Conservation (phyloP, 1,140 invertebrate genomes). For the Pseudomyrmex pallidus region DNA sequence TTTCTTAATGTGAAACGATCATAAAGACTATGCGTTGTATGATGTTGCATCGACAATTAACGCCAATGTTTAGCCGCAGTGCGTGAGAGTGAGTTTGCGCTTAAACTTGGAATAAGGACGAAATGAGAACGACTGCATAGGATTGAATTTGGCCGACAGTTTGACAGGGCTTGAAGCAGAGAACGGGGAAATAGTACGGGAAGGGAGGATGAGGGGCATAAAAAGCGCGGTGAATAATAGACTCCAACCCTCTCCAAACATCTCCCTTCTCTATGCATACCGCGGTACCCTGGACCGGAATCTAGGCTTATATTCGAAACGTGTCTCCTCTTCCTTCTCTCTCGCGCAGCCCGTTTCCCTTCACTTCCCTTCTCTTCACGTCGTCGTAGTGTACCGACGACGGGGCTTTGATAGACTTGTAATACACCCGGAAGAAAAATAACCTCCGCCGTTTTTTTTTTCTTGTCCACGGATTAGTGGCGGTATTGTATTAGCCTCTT, state of each 20-base stretch:
- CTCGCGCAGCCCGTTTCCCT: constrained; percentile 27
- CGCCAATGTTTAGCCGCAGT: constrained; percentile 46
- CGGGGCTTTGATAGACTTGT: constrained; percentile 72
- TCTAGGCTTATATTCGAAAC: constrained; percentile 76
- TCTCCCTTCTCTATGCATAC: constrained; percentile 79
- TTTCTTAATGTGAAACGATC: background rate
- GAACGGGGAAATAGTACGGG: constrained; percentile 65
- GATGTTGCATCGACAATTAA: constrained; percentile 62
- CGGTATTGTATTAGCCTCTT: constrained; percentile 31
- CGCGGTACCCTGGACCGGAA: constrained; percentile 75
- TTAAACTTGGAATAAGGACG: constrained; percentile 9
- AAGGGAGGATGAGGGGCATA: constrained; percentile 71
- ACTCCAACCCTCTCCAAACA: constrained; percentile 83
- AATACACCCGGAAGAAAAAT: constrained; percentile 69
- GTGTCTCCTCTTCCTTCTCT: constrained; percentile 39
- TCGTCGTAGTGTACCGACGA: constrained; percentile 59
- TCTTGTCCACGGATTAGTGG: constrained; percentile 31
- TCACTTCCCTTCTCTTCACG: constrained; percentile 25
- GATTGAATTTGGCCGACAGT: constrained; percentile 84
- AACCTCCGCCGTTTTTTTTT: constrained; percentile 22
- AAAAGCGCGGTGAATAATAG: constrained; percentile 85
- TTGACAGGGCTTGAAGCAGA: constrained; percentile 76
- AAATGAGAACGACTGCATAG: constrained; percentile 82
- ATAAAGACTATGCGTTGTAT: constrained; percentile 23
- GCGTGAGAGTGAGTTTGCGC: constrained; percentile 19